A percentile compares a stretch with the other conserved stretches of the same genome.
Conservation (phyloP, 2,113 vertebrate species). For the Podarcis muralis region DNA sequence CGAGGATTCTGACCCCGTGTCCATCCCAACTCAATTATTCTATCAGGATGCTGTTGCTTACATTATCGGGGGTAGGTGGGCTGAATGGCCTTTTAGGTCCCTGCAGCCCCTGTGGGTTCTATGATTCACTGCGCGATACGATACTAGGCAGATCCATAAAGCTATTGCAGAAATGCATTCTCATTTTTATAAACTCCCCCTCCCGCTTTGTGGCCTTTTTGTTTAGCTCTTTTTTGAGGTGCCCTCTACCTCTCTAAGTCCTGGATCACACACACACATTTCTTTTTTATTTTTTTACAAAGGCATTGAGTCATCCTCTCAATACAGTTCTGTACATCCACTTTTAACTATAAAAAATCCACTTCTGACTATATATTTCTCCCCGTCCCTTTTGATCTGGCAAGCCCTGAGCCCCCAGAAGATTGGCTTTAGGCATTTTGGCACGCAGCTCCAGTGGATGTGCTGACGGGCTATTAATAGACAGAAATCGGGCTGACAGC, state of each 20-base stretch:
- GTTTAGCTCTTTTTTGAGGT: not conserved
- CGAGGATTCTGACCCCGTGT: not conserved
- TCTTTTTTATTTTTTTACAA: not conserved
- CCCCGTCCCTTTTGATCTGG: not conserved
- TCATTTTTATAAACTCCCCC: not conserved
- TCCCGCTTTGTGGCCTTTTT: not conserved
- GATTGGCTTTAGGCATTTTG: not conserved
- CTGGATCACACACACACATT: not conserved
- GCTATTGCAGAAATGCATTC: not conserved
- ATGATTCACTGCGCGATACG: not conserved
- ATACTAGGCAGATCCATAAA: not conserved
- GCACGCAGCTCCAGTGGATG: not conserved
- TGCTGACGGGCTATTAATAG: not conserved
- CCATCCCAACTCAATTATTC: no score
- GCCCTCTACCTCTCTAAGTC: not conserved
- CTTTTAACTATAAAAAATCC: not conserved
- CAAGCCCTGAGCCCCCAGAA: not conserved
- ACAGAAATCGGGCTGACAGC: not conserved
- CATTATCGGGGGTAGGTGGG: not conserved
- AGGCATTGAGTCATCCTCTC: not conserved
- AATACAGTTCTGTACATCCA: not conserved
- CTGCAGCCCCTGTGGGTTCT: not conserved
- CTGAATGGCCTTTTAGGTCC: not conserved
- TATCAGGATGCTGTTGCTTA: no score
- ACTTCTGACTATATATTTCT: not conserved